Percentiles rank a stretch among this genome's conserved stretches.
These are phyloP conservation scores for Orussus abietinus DNA, from an alignment of 1,140 invertebrate genomes.

Conservation along the genomic window DNA sequence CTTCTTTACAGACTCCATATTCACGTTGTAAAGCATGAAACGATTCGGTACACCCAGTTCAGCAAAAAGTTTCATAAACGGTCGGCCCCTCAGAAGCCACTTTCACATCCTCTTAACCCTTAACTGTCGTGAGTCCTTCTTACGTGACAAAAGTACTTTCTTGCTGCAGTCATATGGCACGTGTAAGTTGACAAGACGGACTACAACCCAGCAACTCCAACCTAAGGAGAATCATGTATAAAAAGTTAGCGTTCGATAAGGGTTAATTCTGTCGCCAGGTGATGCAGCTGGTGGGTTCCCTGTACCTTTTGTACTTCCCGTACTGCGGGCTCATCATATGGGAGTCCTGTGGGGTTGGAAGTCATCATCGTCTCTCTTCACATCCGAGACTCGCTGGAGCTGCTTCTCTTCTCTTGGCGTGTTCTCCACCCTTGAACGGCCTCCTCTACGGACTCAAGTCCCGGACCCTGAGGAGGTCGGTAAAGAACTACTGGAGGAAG, in stretches of 20 bases:
- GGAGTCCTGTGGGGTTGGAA: conserved; percentile 47
- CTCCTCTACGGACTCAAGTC: conserved; percentile 75
- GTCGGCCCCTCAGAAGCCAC: no score
- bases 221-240: no score
- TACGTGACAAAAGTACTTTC: no score
- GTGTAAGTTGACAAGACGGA: no score
- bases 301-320: conserved; percentile 69
- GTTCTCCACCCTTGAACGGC: conserved; percentile 68
- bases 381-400: conserved; percentile 58
- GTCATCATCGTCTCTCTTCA: conserved; percentile 43
- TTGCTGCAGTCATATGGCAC: no score
- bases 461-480: conserved; percentile 64
- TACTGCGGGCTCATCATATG: conserved; percentile 71
- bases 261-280: conserved; percentile 28
- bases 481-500: conserved; percentile 77
- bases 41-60: no score
- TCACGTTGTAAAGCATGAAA: no score
- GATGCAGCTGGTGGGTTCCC: conserved; percentile 66
- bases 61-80: no score
- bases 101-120: no score
- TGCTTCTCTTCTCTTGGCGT: conserved; percentile 61
- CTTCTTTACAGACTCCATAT: no score
- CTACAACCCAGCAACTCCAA: no score
- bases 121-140: no score
- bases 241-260: background rate